These are phyloP conservation scores for Rhinella marina DNA, from an alignment of 2,797 vertebrate species.

Conservation along the genomic window DNA sequence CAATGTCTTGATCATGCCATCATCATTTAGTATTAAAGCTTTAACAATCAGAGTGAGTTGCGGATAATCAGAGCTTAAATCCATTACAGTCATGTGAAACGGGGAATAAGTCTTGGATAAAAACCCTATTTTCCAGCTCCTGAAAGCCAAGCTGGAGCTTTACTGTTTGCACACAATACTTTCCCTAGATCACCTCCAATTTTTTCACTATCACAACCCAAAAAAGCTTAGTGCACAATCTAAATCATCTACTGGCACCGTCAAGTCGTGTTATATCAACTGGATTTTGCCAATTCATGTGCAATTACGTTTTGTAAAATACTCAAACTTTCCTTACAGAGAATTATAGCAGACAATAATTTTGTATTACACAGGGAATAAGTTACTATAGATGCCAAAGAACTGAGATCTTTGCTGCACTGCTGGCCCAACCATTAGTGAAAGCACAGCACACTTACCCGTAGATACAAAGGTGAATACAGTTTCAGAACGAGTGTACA, in stretches of 20 bases:
- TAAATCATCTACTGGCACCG: not conserved
- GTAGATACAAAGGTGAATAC: not conserved
- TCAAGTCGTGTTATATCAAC: not conserved
- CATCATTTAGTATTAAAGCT: not conserved
- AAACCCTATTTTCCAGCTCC: constrained; percentile 35
- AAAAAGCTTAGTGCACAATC: not conserved
- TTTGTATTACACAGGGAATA: not conserved
- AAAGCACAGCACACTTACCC: not conserved
- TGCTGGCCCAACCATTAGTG: not conserved
- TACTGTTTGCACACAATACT: constrained; percentile 19
- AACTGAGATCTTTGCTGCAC: not conserved
- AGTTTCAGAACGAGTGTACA: not conserved
- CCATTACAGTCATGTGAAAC: not conserved
- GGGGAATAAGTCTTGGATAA: constrained; percentile 45
- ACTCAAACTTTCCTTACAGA: not conserved
- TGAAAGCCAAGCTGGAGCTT: constrained; percentile 26
- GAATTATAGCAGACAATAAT: not conserved
- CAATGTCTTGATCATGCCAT: not conserved
- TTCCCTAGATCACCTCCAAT: constrained; percentile 30
- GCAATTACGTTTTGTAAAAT: not conserved
- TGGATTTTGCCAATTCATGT: not conserved
- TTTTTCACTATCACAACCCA: constrained; percentile 3
- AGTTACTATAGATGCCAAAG: not conserved
- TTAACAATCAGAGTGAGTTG: not conserved
- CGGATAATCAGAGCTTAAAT: not conserved